phyloP scores from a whole-genome alignment of 2,797 vertebrate genomes.

The Percopsis omiscomaycus region DNA sequence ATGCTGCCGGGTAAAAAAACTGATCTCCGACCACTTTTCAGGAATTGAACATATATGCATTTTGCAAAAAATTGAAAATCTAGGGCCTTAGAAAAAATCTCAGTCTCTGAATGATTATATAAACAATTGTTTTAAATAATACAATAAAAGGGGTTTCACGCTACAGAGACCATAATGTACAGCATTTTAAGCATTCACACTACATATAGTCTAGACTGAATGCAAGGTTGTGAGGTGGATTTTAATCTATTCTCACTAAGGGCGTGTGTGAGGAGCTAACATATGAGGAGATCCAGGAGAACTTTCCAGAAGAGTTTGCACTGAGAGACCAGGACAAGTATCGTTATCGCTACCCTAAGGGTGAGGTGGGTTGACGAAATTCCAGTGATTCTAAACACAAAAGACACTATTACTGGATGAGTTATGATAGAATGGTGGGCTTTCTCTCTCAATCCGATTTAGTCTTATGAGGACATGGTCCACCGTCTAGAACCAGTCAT shows the following conservation, averaged over 20 bases:
- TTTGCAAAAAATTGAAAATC: too few species aligned
- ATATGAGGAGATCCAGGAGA: constrained; percentile 89
- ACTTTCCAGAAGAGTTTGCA: constrained; percentile 86
- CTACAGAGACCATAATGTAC: too few species aligned
- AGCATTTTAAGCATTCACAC: too few species aligned
- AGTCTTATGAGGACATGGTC: constrained; percentile 92
- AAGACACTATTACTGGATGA: not conserved
- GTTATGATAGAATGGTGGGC: not conserved
- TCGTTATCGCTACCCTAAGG: constrained; percentile 91
- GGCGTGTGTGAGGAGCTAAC: constrained; percentile 91
- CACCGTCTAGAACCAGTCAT: constrained; percentile 91
- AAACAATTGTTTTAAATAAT: too few species aligned
- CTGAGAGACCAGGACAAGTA: constrained; percentile 92
- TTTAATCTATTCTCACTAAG: constrained; percentile 51
- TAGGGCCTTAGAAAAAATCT: too few species aligned
- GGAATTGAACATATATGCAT: too few species aligned
- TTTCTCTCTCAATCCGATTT: constrained; percentile 1
- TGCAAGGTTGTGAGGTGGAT: too few species aligned
- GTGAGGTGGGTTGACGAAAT: constrained; percentile 76
- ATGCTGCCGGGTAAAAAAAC: too few species aligned
- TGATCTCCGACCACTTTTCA: too few species aligned
- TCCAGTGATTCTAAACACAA: not conserved
- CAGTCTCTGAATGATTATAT: too few species aligned
- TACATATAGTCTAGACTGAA: too few species aligned
- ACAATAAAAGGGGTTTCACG: too few species aligned